Conservation (phyloP, 2,113 vertebrate genomes). For the Orthonyx spaldingii region DNA sequence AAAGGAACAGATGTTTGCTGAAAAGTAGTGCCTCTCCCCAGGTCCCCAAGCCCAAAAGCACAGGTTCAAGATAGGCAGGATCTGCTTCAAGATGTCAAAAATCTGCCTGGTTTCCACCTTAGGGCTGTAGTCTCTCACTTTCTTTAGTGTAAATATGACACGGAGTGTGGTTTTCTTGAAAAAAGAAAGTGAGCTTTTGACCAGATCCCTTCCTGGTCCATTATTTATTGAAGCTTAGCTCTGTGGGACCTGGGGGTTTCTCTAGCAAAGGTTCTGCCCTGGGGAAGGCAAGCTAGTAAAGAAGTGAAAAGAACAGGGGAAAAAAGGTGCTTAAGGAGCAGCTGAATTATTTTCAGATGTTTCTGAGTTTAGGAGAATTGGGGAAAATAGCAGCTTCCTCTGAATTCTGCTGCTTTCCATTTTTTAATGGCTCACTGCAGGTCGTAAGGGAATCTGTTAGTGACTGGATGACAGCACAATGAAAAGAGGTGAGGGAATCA, state of each 20-base stretch:
- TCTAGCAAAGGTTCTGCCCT: neutral
- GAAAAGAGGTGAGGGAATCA: conserved; percentile 7
- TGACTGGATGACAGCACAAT: neutral
- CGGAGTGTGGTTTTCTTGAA: neutral
- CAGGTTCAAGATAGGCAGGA: neutral
- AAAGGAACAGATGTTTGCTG: neutral
- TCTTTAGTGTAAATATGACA: neutral
- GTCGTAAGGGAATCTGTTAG: neutral
- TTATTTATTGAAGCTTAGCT: neutral
- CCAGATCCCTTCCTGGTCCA: neutral
- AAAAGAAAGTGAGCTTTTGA: neutral
- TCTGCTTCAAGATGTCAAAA: neutral
- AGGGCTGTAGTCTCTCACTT: neutral
- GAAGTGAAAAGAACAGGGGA: neutral
- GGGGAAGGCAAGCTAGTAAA: neutral
- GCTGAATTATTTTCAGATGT: neutral
- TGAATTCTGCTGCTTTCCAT: neutral
- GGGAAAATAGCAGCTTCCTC: neutral
- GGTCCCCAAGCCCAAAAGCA: neutral
- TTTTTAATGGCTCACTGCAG: neutral
- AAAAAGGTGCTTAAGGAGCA: neutral
- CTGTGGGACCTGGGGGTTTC: neutral
- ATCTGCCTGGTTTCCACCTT: neutral
- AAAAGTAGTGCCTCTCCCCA: neutral
- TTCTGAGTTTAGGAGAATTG: neutral